Base-by-base conservation (phyloP, 2,113 vertebrate genomes). In the Corapipo altera region DNA sequence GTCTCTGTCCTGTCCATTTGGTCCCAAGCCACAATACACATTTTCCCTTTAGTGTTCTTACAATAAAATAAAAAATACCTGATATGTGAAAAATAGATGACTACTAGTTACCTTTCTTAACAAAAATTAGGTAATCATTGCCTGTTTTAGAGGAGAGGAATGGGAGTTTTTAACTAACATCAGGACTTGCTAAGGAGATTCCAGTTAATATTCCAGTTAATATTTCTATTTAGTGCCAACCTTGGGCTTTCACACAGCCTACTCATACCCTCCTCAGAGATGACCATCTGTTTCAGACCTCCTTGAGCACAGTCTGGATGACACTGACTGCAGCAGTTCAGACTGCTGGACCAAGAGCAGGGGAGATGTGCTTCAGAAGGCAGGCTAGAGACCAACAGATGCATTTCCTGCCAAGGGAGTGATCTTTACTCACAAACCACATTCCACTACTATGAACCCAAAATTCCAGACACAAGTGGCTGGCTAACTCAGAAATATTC, bases 221-320 rank as follows among this genome's bases (percentile, higher is more conserved):
- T 49, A 44, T 27, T 48, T 49, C 30, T 37, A 8, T 26, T 61
- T 16, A 19, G 43, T 64, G 54, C 15, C 28, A 64, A 69, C 61
- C 28, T 32, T 37, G 3, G 43, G 32, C 24, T 48, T 39, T 37
- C 48, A 69, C 20, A 16, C 54, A 61, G 52, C 39, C 26, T 48
- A 33, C 23, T 61, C 21, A 13, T 12, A 12, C 6, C 14, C 9
- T 21, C 17, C 8, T 52, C 1, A 0, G 13, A 37, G n/a, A 13
- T 3, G 32, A 49, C 7, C 3, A 0, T 39, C 21, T 74, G 26
- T 55, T 62, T 55, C 67, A 74, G 30, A 67, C 37, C 33, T 54
- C 24, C 26, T 21, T n/a, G 18, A 62, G 61, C 46, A 43, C 6
- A 28, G 22, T 35, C 37, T 49, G 65, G 41, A 51, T 14, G 23